Base-by-base conservation (phyloP, 2,113 vertebrate genomes). In the Gasterosteus aculeatus region DNA sequence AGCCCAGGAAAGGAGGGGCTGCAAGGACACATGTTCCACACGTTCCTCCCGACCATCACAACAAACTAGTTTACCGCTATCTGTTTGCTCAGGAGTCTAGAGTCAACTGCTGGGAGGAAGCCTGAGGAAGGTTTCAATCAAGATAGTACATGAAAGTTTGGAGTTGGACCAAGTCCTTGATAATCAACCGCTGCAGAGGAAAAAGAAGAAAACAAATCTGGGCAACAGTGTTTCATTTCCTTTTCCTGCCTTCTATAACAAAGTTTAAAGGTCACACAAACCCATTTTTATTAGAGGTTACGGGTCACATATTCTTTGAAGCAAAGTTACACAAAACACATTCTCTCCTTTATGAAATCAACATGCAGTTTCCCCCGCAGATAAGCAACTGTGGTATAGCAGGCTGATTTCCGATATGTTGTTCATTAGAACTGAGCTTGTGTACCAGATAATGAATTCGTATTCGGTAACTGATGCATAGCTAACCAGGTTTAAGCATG, bases 81-180 rank as follows among this genome's bases (percentile, higher is more conserved):
- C 71, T 90, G 84, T 92, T 91, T 91, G 74, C 81, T 86, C 89
- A 89, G 91, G 87, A 86, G 72, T 68, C 68, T 19, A 44, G 62
- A 85, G 42, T 84, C 88, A 72, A 73, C 83, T 61, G 46, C 67
- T 66, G 66, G 60, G 51, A 26, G 81, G 85, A 90, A 72, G 83
- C 72, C 49, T 71, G 70, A 75, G 78, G 81, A 87, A 83, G 82
- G 59, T 79, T 86, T 78, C n/a, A 62, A 85, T 81, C 82, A 86
- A 83, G 82, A 88, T 87, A 91, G 81, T 72, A 81, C 80, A 87
- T 82, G n/a, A 84, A 76, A 69, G 75, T 83, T 82, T 84, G 83
- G 82, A 82, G 49, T 15, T 47, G 57, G 8, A 71, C 73, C 85
- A 81, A 75, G 42, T 72, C 70, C 47, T 80, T 80, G 71, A 81